These are phyloP conservation scores for Melanocharis versteri DNA, from an alignment of 2,113 vertebrate species.

Conservation along the genomic window DNA sequence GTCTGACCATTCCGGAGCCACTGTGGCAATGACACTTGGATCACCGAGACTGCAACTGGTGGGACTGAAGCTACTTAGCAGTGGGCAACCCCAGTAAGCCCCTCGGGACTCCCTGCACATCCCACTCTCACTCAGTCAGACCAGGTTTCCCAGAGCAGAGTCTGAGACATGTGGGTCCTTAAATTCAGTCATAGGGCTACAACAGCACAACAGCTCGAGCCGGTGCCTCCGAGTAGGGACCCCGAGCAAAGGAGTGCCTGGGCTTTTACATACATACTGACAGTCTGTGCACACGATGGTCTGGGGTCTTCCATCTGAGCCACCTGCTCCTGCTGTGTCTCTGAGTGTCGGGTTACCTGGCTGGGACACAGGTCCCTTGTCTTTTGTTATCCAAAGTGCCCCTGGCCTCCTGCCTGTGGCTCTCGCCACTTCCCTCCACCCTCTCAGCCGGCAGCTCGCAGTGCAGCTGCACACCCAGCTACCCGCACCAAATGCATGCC, in stretches of 20 bases:
- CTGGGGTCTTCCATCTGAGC: background rate
- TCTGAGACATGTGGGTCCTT: background rate
- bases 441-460: background rate
- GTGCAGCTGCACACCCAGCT: background rate
- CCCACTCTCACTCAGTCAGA: background rate
- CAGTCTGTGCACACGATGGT: fast-evolving
- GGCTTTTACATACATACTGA: background rate
- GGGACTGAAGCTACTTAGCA: background rate
- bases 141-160: background rate
- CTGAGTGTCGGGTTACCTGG: background rate
- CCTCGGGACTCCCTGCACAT: background rate
- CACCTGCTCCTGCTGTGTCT: background rate
- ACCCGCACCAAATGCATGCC: background rate
- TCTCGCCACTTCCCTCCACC: background rate
- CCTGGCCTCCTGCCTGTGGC: background rate
- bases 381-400: background rate
- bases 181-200: background rate
- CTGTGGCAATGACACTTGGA: background rate
- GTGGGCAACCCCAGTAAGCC: fast-evolving
- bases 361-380: too few species aligned
- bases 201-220: background rate
- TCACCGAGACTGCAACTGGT: background rate
- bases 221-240: fast-evolving
- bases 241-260: background rate
- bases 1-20: background rate